Conservation (phyloP, 1,140 invertebrate genomes). For the Geopemphigus sp. region DNA sequence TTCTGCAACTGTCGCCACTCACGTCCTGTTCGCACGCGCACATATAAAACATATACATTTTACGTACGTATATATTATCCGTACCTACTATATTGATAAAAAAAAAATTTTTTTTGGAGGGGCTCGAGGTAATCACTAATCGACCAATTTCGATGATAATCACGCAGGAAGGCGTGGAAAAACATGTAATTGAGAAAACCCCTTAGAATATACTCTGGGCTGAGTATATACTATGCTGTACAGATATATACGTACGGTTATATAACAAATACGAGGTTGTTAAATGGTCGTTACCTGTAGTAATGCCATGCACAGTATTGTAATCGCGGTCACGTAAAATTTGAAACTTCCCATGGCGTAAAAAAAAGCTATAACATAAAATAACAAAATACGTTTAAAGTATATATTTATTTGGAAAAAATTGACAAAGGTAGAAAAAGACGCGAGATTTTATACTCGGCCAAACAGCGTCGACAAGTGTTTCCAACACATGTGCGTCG, state of each 20-base stretch:
- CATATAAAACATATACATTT: background rate
- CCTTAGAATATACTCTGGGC: too few relatives aligned
- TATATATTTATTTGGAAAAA: slow-evolving; percentile 2
- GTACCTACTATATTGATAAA: too few relatives aligned
- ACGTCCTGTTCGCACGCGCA: background rate
- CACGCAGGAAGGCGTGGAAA: too few relatives aligned
- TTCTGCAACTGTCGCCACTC: background rate
- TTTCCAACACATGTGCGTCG: background rate
- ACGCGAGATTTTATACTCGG: background rate
- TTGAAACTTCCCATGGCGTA: slow-evolving; percentile 3
- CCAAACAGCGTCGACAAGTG: background rate
- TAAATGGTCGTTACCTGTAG: background rate
- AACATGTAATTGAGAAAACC: too few relatives aligned
- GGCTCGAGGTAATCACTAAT: too few relatives aligned
- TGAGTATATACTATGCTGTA: too few relatives aligned
- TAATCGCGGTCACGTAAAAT: background rate
- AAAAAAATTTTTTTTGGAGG: too few relatives aligned
- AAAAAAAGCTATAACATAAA: background rate
- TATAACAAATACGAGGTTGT: background rate
- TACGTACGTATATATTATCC: too few relatives aligned
- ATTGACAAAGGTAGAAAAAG: background rate
- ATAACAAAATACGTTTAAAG: too few relatives aligned
- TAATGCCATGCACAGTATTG: background rate
- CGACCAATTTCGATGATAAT: too few relatives aligned
- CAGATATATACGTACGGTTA: too few relatives aligned